These are phyloP conservation scores for Tetanocera ferruginea DNA, from an alignment of 2,888 invertebrate species.

Conservation along the genomic window DNA sequence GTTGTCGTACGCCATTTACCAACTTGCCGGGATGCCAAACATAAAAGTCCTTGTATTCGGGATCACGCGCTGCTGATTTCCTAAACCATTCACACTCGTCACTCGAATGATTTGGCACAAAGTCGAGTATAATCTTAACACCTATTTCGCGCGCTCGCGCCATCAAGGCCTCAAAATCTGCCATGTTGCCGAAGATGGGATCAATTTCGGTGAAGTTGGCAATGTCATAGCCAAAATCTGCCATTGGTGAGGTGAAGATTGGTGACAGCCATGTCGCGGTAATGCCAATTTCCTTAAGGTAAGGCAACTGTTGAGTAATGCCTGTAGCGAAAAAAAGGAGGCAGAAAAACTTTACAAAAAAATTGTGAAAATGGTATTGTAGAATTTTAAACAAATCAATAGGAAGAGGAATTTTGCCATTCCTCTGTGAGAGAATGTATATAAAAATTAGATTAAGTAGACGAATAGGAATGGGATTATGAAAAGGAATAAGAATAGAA, in stretches of 20 bases:
- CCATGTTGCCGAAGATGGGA: slow-evolving; percentile 78
- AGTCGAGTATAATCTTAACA: slow-evolving; percentile 77
- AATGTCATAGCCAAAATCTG: slow-evolving; percentile 85
- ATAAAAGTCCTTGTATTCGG: slow-evolving; percentile 80
- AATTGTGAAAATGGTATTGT: background rate
- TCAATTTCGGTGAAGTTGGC: slow-evolving; percentile 79
- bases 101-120: slow-evolving; percentile 84
- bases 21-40: slow-evolving; percentile 77
- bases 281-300: slow-evolving; percentile 79
- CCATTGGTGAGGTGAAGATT: slow-evolving; percentile 81
- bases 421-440: too few relatives aligned
- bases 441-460: too few relatives aligned
- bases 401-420: too few relatives aligned
- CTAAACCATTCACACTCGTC: slow-evolving; percentile 89
- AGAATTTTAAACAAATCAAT: background rate
- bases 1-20: slow-evolving; percentile 63
- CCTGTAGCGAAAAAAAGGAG: slow-evolving; percentile 69
- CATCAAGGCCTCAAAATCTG: slow-evolving; percentile 77
- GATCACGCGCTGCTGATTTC: slow-evolving; percentile 75
- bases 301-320: slow-evolving; percentile 73
- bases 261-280: slow-evolving; percentile 82
- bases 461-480: background rate
- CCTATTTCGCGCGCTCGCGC: slow-evolving; percentile 71
- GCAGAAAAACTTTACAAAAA: background rate
- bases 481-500: too few relatives aligned